Conservation (phyloP, 1,140 invertebrate species). For the Gryllus bimaculatus region DNA sequence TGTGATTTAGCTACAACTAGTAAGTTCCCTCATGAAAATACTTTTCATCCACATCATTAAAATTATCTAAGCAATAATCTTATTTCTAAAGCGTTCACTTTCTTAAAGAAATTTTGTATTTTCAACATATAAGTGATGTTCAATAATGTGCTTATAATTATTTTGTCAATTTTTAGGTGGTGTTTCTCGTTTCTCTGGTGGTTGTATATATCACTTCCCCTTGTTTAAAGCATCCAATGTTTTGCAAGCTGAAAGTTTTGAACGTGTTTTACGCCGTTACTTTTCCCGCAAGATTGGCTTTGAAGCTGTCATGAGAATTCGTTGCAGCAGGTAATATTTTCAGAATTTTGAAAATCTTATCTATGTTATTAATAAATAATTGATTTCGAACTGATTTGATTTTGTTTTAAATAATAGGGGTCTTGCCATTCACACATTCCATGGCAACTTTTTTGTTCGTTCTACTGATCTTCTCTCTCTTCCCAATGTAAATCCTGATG, state of each 20-base stretch:
- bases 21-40: slow-evolving; percentile 38
- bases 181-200: slow-evolving; percentile 91
- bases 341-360: neutral
- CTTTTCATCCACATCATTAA: too few relatives aligned
- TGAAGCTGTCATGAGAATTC: slow-evolving; percentile 95
- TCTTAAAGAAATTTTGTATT: too few relatives aligned
- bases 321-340: slow-evolving; percentile 68
- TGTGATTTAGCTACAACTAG: slow-evolving; percentile 88
- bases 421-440: slow-evolving; percentile 92
- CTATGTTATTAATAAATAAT: neutral
- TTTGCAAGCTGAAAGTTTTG: slow-evolving; percentile 62
- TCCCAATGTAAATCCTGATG: slow-evolving; percentile 96
- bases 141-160: neutral
- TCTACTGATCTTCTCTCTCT: slow-evolving; percentile 93
- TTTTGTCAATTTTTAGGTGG: slow-evolving; percentile 51
- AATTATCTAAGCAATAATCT: too few relatives aligned
- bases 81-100: too few relatives aligned
- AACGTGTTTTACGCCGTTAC: slow-evolving; percentile 76
- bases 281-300: slow-evolving; percentile 95
- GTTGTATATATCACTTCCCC: slow-evolving; percentile 88
- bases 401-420: slow-evolving; percentile 46
- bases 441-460: slow-evolving; percentile 98
- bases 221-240: slow-evolving; percentile 68
- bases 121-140: too few relatives aligned
- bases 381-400: neutral